Evolutionary conservation across 2,797 vertebrate genomes (phyloP).

Genomic region (Heterohyrax brucei): DNA sequence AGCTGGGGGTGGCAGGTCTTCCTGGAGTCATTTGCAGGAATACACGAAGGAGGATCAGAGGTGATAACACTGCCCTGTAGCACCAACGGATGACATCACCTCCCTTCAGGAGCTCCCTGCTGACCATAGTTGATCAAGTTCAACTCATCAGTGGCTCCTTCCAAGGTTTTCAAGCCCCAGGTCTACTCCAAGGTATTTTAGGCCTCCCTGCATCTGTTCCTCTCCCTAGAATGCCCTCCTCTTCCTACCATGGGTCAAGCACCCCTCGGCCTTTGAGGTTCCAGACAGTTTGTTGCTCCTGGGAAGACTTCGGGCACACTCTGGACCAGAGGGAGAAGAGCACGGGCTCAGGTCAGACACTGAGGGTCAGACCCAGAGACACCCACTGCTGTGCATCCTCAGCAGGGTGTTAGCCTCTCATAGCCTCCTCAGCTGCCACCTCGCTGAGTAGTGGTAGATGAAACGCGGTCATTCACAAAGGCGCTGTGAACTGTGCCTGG

Average conservation of each 20-base stretch:
- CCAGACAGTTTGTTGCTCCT: neutral
- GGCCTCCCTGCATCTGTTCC: neutral
- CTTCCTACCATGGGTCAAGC: neutral
- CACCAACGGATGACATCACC: rapidly evolving
- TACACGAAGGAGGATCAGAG: neutral
- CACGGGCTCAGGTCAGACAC: neutral
- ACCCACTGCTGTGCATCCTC: neutral
- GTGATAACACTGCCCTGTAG: neutral
- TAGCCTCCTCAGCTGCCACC: neutral
- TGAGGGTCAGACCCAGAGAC: neutral
- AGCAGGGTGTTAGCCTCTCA: neutral
- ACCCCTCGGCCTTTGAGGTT: neutral
- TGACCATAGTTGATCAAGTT: neutral
- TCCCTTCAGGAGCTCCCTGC: slow-evolving; percentile 16
- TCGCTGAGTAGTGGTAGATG: neutral
- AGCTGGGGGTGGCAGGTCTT: neutral
- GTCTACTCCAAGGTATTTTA: neutral
- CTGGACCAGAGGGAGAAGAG: neutral
- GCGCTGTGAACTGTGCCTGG: slow-evolving; percentile 59
- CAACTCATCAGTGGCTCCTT: neutral
- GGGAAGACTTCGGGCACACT: neutral
- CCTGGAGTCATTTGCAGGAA: neutral
- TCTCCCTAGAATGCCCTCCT: neutral
- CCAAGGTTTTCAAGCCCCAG: neutral
- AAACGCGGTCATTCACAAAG: neutral